Evolutionary conservation across 2,888 invertebrate genomes (phyloP).

Genomic region (Polydrusus cervinus): DNA sequence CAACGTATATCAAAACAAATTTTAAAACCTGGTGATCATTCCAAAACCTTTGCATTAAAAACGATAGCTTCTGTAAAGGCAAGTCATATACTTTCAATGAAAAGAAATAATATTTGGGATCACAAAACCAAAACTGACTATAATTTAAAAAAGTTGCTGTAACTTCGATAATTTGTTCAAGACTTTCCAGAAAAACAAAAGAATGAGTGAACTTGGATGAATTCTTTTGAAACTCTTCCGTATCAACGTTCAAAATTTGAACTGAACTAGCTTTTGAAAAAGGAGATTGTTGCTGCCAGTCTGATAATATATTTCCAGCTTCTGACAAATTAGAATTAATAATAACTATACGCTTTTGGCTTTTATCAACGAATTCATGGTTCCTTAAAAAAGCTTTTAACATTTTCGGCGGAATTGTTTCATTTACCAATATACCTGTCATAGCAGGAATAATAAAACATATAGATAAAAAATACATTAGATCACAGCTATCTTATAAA

Average conservation of each 20-base stretch:
- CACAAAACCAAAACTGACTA: conserved; percentile 22
- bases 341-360: neutral
- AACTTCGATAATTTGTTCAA: conserved; percentile 14
- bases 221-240: conserved; percentile 3
- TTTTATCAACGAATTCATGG: neutral
- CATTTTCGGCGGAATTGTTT: neutral
- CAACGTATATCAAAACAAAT: conserved; percentile 13
- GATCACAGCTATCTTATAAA: neutral
- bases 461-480: neutral
- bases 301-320: conserved; percentile 6
- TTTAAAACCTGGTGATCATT: conserved; percentile 24
- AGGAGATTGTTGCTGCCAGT: neutral
- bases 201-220: conserved; percentile 29
- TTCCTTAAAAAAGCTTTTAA: conserved; percentile 2
- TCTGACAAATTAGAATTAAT: conserved; percentile 32
- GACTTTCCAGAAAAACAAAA: conserved; percentile 21
- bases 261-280: conserved; percentile 8
- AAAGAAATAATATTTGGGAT: conserved; percentile 31
- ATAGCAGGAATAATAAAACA: neutral
- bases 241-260: conserved; percentile 27
- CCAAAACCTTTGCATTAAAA: conserved; percentile 20
- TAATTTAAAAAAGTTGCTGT: conserved; percentile 20
- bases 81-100: conserved; percentile 1
- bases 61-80: neutral
- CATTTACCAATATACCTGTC: neutral